phyloP scores from a whole-genome alignment of 2,888 invertebrate species.

The Volucella inanis region DNA sequence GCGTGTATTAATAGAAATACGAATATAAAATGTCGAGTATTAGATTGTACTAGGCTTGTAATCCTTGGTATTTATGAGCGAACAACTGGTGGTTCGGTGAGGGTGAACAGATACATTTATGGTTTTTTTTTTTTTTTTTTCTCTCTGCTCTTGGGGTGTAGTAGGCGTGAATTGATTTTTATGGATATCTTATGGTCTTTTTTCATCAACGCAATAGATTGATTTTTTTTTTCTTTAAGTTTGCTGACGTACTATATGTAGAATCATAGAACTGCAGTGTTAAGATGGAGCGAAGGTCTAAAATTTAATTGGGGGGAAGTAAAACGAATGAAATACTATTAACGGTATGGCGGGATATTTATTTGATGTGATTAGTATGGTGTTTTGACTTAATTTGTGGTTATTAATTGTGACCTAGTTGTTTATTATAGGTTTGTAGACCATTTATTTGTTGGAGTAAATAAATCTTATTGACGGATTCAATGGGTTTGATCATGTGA shows the following conservation, averaged over 20 bases:
- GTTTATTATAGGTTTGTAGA: background rate
- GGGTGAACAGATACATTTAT: conserved; percentile 39
- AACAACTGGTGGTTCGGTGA: conserved; percentile 25
- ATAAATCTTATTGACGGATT: conserved; percentile 26
- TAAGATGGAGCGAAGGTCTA: conserved; percentile 27
- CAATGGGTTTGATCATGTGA: conserved; percentile 22
- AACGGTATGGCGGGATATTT: conserved; percentile 33
- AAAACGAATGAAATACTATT: conserved; percentile 18
- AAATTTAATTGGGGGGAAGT: background rate
- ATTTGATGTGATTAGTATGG: conserved; percentile 24
- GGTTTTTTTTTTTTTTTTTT: conserved; percentile 16
- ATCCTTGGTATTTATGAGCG: conserved; percentile 9
- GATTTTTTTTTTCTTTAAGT: background rate
- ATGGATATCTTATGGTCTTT: conserved; percentile 26
- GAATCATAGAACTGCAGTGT: background rate
- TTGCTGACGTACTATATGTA: conserved; percentile 28
- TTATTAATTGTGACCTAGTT: conserved; percentile 57
- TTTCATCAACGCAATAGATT: conserved; percentile 31
- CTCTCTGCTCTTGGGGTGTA: background rate
- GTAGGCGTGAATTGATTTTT: conserved; percentile 46
- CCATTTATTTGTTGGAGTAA: conserved; percentile 21
- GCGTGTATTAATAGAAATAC: conserved; percentile 53
- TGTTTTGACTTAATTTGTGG: conserved; percentile 54
- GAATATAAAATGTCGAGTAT: conserved; percentile 47
- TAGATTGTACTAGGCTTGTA: background rate